Conservation (phyloP, 2,888 invertebrate genomes). For the Cataglyphis altisquamis region DNA sequence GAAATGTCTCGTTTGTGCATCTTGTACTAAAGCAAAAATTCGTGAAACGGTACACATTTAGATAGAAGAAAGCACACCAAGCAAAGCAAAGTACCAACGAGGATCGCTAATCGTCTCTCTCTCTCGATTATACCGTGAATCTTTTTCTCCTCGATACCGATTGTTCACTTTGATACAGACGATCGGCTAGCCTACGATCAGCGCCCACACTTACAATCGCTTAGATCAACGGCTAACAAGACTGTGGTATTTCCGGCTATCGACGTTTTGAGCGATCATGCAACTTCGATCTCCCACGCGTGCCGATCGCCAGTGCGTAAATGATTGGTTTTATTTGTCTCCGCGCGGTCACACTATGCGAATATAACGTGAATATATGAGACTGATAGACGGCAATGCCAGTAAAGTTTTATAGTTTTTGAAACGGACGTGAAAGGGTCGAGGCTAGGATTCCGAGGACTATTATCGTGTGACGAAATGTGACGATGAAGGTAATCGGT, state of each 20-base stretch:
- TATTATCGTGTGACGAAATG: conserved; percentile 42
- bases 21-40: conserved; percentile 43
- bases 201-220: conserved; percentile 65
- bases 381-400: conserved; percentile 37
- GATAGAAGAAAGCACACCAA: not conserved
- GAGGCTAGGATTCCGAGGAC: conserved; percentile 15
- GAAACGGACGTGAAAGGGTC: conserved; percentile 24
- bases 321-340: conserved; percentile 49
- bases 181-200: conserved; percentile 64
- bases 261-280: conserved; percentile 57
- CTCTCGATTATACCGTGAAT: not conserved
- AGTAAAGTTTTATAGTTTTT: conserved; percentile 40
- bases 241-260: conserved; percentile 53
- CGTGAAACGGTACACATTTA: conserved; percentile 46
- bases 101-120: conserved; percentile 55
- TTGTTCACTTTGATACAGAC: conserved; percentile 56
- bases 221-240: conserved; percentile 52
- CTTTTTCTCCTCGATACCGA: conserved; percentile 28
- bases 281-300: conserved; percentile 48
- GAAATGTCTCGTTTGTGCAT: not conserved
- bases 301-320: conserved; percentile 21
- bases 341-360: not conserved
- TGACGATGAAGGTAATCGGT: conserved; percentile 43
- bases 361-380: conserved; percentile 36
- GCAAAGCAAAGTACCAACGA: conserved; percentile 16